Conservation (phyloP, 2,797 vertebrate species). For the Austrolebias charrua region DNA sequence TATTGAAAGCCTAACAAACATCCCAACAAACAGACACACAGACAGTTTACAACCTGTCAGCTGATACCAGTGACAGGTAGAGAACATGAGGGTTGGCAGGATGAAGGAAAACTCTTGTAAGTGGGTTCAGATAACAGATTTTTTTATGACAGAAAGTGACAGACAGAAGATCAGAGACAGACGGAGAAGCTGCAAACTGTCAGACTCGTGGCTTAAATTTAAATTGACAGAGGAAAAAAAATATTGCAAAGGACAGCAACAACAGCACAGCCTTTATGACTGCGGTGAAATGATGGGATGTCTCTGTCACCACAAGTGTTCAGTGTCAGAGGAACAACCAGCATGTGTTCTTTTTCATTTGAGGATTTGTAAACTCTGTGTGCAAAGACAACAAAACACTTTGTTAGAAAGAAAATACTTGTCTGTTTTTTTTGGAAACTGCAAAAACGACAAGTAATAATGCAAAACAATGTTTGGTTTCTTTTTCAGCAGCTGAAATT, state of each 20-base stretch:
- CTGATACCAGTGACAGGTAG: constrained; percentile 34
- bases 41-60: constrained; percentile 44
- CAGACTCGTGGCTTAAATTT: constrained; percentile 30
- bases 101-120: constrained; percentile 18
- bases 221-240: constrained; percentile 24
- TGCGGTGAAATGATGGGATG: constrained; percentile 12
- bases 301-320: constrained; percentile 4
- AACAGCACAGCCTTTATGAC: constrained; percentile 24
- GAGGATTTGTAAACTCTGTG: constrained; percentile 1
- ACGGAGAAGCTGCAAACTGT: constrained; percentile 26
- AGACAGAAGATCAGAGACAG: constrained; percentile 38
- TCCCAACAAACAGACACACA: constrained; percentile 22
- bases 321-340: constrained; percentile 20
- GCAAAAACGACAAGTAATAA: too few species aligned
- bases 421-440: too few species aligned
- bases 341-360: constrained; percentile 7
- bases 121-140: constrained; percentile 45
- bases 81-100: constrained; percentile 7
- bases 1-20: constrained; percentile 12
- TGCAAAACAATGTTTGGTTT: too few species aligned
- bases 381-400: too few species aligned
- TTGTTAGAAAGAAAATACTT: too few species aligned
- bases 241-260: constrained; percentile 10
- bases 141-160: constrained; percentile 31
- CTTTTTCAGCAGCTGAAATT: too few species aligned